A percentile compares a stretch with the other conserved stretches of the same genome.
These are phyloP conservation scores for Margarornis squamiger DNA, from an alignment of 2,797 vertebrate species.

Conservation along the genomic window DNA sequence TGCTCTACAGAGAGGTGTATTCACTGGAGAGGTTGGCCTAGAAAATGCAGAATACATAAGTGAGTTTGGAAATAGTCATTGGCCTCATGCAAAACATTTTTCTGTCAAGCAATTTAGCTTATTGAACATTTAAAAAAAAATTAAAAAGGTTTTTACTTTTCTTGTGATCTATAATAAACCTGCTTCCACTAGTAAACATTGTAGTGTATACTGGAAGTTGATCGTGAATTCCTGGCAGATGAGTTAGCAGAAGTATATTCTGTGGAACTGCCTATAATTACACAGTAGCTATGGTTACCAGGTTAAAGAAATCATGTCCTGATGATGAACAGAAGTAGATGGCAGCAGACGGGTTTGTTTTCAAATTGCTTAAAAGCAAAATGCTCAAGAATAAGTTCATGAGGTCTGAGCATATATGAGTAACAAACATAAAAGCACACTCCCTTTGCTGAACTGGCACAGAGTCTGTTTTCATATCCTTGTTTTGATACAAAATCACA, in stretches of 20 bases:
- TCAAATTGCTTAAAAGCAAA: not conserved
- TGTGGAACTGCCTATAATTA: not conserved
- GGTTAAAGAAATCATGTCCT: not conserved
- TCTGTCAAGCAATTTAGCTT: not conserved
- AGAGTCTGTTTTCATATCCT: not conserved
- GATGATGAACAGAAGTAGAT: conserved; percentile 1
- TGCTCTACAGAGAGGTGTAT: not conserved
- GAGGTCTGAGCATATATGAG: not conserved
- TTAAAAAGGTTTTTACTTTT: not conserved
- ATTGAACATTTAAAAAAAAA: not conserved
- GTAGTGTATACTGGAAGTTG: not conserved
- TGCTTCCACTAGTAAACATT: not conserved
- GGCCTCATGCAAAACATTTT: not conserved
- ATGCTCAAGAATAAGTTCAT: not conserved
- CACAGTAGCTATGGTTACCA: conserved; percentile 34
- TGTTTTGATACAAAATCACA: not conserved
- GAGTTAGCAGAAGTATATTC: not conserved
- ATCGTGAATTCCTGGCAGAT: not conserved
- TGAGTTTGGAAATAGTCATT: not conserved
- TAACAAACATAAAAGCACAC: not conserved
- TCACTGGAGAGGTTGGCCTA: not conserved
- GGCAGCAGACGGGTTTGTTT: not conserved
- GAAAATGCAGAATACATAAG: not conserved
- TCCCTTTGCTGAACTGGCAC: not conserved
- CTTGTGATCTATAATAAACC: not conserved